These are phyloP conservation scores for Melieria omissa DNA, from an alignment of 2,888 invertebrate species.

Conservation along the genomic window DNA sequence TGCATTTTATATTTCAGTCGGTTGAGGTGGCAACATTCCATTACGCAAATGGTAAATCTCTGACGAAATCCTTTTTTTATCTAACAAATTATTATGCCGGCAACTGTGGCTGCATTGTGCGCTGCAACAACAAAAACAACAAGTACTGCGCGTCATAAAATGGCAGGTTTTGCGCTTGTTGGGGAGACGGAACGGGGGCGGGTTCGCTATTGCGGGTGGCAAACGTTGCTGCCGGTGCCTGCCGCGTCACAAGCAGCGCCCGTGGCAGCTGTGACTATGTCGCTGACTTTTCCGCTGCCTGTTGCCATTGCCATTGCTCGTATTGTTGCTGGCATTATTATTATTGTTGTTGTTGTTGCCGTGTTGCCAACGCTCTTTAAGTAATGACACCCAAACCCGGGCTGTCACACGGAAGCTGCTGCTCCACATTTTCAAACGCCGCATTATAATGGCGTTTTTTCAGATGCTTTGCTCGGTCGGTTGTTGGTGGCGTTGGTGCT, in stretches of 20 bases:
- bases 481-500: conserved; percentile 46
- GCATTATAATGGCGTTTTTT: neutral
- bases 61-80: conserved; percentile 39
- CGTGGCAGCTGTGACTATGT: neutral
- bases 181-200: neutral
- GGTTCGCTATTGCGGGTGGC: neutral
- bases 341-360: neutral
- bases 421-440: conserved; percentile 24
- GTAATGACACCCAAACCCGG: conserved; percentile 16
- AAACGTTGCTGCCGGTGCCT: neutral
- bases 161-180: neutral
- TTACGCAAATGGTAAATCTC: conserved; percentile 42
- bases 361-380: conserved; percentile 12
- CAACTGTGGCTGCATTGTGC: conserved; percentile 29
- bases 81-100: conserved; percentile 37
- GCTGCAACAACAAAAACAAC: too few relatives aligned
- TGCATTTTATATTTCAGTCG: neutral
- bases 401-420: conserved; percentile 17
- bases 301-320: too few relatives aligned
- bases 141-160: too few relatives aligned
- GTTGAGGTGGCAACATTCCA: conserved; percentile 33
- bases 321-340: conserved; percentile 4
- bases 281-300: too few relatives aligned
- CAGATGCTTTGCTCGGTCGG: conserved; percentile 38
- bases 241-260: neutral